Evolutionary conservation across 2,797 vertebrate genomes (phyloP), one percentile per base, ranked within the genome.

Genomic region (Otolemur crassicaudatus): DNA sequence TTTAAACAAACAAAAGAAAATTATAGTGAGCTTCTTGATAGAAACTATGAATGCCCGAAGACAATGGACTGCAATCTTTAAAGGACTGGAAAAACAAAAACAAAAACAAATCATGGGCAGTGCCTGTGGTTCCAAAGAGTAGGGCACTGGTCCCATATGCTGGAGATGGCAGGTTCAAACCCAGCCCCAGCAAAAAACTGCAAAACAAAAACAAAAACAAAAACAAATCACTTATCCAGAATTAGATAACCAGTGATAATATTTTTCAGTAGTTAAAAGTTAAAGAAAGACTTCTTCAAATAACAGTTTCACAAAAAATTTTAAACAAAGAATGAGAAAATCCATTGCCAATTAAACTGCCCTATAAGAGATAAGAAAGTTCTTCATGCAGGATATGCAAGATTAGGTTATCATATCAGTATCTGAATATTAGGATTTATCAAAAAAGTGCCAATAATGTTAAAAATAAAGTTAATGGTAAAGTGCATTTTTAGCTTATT

Each of bases 401-500:
- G 56, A 34, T 5, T 49, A 37, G 20, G 13, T 49, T 83, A 83
- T 17, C 3, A 67, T 29, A 7, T 87, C 11, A 16, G 27, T 27
- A 61, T 29, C 11, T 87, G 16, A 16, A 31, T 27, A 61, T 58
- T 90, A 80, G 25, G 31, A 81, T 67, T 80, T 31, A 92, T 43
- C 5, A 23, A 56, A 16, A 58, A 13, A 69, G 6, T 60, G 60
- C 11, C 23, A 37, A 14, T 56, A 76, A 61, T 84, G 31, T 67
- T 92, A 92, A 92, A 80, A 89, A 73, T 92, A 60, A 61, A 61
- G 27, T 29, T 61, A 75, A 75, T 53, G 43, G 43, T 46, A 91
- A 46, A 72, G 76, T 43, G 22, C n/a, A 65, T 40, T 60, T 85
- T 80, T 10, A 3, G 67, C 22, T 61, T 94, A 70, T 75, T 91